Evolutionary conservation across 2,797 vertebrate species (phyloP), one percentile per base, ranked within the genome.

Genomic region (Danio aesculapii): DNA sequence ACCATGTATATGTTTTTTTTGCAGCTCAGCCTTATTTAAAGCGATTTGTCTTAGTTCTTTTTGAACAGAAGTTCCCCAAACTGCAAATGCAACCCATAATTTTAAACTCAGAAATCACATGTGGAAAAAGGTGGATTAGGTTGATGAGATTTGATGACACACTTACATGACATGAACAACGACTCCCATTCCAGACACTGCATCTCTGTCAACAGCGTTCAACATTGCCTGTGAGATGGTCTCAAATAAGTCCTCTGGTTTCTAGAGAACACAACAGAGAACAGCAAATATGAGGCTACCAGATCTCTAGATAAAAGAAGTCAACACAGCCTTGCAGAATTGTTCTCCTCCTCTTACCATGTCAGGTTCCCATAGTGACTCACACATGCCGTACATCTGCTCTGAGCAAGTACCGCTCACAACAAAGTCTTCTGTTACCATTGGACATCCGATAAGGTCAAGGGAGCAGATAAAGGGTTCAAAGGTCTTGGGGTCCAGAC

Each of bases 311-410:
- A 77, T n/a, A n/a, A 70, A 1, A n/a, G 13, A 21, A 3, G 6
- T 12, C 8, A 9, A 12, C 0, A 49, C 6, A 49, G 4, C 30
- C 30, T 30, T 30, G 30, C 30, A 30, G 30, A 30, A 30, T 10
- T 39, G n/a, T 9, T 53, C 41, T 49, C 1, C 2, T 61, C 16
- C 52, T 75, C 98, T 96, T 84, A 99, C 98, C 97, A 99, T 95
- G 89, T 98, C 90, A 0, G 97, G 97, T 89, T 98, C 97, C 98
- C 98, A 99, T 81, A 99, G 93, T 52, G 98, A 99, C 87, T 99
- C 98, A 0, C 98, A 99, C 98, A 99, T 99, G 74, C 98, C 98
- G 0, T 99, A 99, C 98, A 99, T 99, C 91, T 99, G 98, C 90
- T 99, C 98, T 0, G 98, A 94, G 85, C 98, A 99, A 50, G 98